Base-by-base conservation (phyloP, 1,140 invertebrate genomes). In the Leptinotarsa undecemlineata region DNA sequence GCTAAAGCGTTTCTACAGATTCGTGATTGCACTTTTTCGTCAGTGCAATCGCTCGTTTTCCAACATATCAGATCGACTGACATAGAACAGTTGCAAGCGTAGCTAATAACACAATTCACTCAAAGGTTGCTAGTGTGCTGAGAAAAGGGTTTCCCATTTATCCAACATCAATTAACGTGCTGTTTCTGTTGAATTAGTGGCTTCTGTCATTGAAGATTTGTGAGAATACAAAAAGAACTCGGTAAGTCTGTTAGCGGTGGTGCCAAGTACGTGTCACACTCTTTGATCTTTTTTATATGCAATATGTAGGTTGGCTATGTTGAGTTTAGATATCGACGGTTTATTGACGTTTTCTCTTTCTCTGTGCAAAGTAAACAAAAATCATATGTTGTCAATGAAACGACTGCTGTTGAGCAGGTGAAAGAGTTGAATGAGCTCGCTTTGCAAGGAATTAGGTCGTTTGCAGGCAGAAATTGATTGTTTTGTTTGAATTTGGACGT, bases 231-330 rank as follows among this genome's bases (percentile, higher is more conserved):
- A 57, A 57, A 17, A 57, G 4, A 17, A 57, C 17, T 57, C 51
- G 15, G 51, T 57, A 57, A 57, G 51, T 57, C 51, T 57, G 51
- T 19, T 57, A n/a, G 51, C 51, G 51, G 17, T 4, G 51, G 6
- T 57, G 51, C 51, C 51, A 57, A 57, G n/a, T 19, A 14, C 17
- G 5, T 57, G 15, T 15, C 51, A 57, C 15, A 57, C n/a, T 57
- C 15, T 57, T 62, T 74, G 64, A 80, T 42, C 33, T 1, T 42
- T 42, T 42, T 42, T 42, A 42, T 42, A 42, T 42, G 26, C 33
- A 42, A 42, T 42, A 42, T 42, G 33, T 42, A 42, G 33, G 33
- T 42, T 42, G 33, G 33, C 33, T 42, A 11, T 42, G 33, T 42
- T 42, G 33, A 42, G 33, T 42, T 11, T 33, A 33, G 26, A 33